Conservation (phyloP, 2,888 invertebrate genomes). For the Gymnoscelis rufifasciata region DNA sequence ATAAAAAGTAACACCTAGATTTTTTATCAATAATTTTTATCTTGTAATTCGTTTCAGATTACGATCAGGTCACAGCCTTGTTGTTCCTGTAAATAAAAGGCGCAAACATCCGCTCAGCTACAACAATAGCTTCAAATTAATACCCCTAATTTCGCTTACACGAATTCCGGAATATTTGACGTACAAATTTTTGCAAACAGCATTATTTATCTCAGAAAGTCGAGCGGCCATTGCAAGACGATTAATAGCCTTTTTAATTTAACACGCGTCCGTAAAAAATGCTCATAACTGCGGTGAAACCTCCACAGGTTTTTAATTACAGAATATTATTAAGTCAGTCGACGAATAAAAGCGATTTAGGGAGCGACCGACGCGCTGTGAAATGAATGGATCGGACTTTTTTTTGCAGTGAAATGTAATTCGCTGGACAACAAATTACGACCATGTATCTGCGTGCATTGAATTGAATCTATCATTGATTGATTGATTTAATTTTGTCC, state of each 20-base stretch:
- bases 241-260: slow-evolving; percentile 51
- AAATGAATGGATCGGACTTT: slow-evolving; percentile 32
- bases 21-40: neutral
- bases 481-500: no score
- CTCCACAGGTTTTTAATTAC: slow-evolving; percentile 69
- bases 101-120: slow-evolving; percentile 12
- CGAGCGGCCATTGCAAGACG: slow-evolving; percentile 27
- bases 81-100: slow-evolving; percentile 6
- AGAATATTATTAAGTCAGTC: slow-evolving; percentile 70
- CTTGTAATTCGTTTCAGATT: neutral
- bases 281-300: slow-evolving; percentile 55
- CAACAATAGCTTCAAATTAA: slow-evolving; percentile 21
- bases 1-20: no score
- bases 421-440: no score
- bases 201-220: slow-evolving; percentile 32
- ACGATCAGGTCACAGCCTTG: neutral
- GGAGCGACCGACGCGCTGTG: slow-evolving; percentile 20
- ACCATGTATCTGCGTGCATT: no score
- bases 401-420: neutral
- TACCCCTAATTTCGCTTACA: slow-evolving; percentile 23
- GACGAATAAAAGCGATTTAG: slow-evolving; percentile 67
- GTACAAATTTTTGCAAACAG: slow-evolving; percentile 32
- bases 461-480: no score
- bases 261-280: slow-evolving; percentile 43
- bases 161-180: slow-evolving; percentile 27